Conservation (phyloP, 2,888 invertebrate species). For the Hirtodrosophila cameraria region DNA sequence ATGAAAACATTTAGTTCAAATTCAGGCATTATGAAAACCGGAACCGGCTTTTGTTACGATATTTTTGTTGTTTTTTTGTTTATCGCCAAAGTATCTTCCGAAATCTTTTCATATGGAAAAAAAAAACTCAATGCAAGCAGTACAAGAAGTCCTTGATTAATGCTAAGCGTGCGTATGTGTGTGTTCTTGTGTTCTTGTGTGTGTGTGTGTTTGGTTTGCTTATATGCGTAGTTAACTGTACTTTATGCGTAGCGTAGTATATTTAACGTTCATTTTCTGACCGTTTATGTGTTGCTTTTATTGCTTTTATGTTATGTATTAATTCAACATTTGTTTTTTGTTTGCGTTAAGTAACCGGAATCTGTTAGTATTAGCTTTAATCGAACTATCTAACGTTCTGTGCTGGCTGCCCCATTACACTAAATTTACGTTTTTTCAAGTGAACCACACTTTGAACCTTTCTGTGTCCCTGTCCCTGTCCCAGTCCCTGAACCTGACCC, state of each 20-base stretch:
- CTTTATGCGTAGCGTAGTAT: conserved; percentile 48
- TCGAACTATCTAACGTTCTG: conserved; percentile 29
- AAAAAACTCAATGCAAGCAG: conserved; percentile 46
- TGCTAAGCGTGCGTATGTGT: conserved; percentile 34
- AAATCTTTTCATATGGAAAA: no score
- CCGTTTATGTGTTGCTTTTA: conserved; percentile 35
- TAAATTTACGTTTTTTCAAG: conserved; percentile 76
- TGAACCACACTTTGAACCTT: conserved; percentile 76
- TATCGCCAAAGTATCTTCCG: no score
- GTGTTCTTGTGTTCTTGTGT: no score
- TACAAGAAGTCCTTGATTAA: conserved; percentile 32
- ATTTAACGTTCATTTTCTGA: conserved; percentile 22
- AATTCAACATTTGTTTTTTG: conserved; percentile 63
- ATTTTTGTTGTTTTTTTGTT: no score
- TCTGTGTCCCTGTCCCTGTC: conserved; percentile 17
- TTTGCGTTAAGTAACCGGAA: conserved; percentile 71
- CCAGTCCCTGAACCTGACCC: neutral
- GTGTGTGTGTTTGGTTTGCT: conserved; percentile 1
- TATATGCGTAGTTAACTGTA: conserved; percentile 49
- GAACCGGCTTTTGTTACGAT: no score
- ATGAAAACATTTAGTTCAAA: no score
- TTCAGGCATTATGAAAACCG: no score
- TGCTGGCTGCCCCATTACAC: conserved; percentile 56
- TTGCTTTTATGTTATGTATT: conserved; percentile 29
- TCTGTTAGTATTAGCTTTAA: conserved; percentile 23